phyloP scores from a whole-genome alignment of 1,140 invertebrate genomes.

The Drusus annulatus region DNA sequence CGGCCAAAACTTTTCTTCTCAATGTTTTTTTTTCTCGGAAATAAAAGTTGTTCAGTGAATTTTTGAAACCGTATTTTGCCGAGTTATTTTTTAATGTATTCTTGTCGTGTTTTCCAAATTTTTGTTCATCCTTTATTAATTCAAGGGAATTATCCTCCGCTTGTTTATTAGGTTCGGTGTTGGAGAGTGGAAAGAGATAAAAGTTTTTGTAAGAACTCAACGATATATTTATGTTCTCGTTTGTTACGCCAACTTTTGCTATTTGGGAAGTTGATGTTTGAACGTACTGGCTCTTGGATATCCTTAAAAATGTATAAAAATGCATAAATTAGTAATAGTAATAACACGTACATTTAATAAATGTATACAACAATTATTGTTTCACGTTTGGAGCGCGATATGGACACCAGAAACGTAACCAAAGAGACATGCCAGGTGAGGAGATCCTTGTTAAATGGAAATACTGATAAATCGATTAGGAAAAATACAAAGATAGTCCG shows the following conservation, averaged over 20 bases:
- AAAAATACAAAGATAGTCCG: too few species aligned
- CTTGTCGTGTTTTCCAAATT: slow-evolving; percentile 5
- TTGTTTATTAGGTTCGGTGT: not conserved
- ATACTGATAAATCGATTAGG: too few species aligned
- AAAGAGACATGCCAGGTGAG: too few species aligned
- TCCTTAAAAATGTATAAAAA: too few species aligned
- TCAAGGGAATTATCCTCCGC: slow-evolving; percentile 8
- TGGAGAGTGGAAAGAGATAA: not conserved
- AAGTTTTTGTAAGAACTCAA: slow-evolving; percentile 22
- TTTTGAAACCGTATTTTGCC: slow-evolving; percentile 43
- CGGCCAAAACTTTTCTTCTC: slow-evolving; percentile 30
- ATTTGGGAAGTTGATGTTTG: not conserved
- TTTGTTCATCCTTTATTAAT: slow-evolving; percentile 6
- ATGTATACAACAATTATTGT: too few species aligned
- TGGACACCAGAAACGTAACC: too few species aligned
- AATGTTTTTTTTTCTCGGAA: slow-evolving; percentile 33
- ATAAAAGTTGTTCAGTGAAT: slow-evolving; percentile 49
- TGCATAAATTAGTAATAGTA: too few species aligned
- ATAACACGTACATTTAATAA: too few species aligned
- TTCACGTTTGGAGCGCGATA: too few species aligned
- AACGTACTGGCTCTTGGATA: too few species aligned
- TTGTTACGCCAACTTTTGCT: not conserved
- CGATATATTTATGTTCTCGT: slow-evolving; percentile 15
- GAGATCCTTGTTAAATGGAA: too few species aligned
- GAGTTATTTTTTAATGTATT: slow-evolving; percentile 32